phyloP scores from a whole-genome alignment of 2,113 vertebrate genomes.

The Eubucco bourcierii region DNA sequence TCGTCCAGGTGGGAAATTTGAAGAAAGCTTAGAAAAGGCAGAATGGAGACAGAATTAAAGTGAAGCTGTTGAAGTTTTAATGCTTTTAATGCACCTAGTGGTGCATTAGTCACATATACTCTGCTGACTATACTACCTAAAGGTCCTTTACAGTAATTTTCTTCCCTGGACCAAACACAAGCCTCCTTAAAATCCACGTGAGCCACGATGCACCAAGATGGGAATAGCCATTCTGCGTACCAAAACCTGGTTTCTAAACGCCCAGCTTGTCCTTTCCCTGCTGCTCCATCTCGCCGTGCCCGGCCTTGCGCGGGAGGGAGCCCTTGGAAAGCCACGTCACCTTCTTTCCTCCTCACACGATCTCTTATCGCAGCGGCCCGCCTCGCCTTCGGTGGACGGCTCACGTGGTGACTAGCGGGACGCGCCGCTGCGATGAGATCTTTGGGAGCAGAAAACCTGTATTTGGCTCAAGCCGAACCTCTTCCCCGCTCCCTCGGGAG shows the following conservation, averaged over 20 bases:
- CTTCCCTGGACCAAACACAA: background rate
- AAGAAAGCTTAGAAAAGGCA: background rate
- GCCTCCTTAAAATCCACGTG: background rate
- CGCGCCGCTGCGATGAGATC: too few relatives aligned
- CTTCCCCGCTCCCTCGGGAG: background rate
- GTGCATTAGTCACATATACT: background rate
- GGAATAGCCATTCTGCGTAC: accelerated
- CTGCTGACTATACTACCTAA: background rate
- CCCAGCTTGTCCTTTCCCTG: background rate
- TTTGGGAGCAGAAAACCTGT: background rate
- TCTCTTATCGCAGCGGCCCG: background rate
- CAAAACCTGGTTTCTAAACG: background rate
- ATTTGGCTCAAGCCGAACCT: background rate
- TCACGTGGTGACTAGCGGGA: too few relatives aligned
- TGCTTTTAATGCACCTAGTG: accelerated
- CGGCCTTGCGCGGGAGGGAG: background rate
- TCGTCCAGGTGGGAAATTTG: background rate
- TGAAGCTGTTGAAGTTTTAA: background rate
- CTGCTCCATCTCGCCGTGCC: background rate
- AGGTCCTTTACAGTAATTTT: background rate
- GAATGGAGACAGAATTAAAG: background rate
- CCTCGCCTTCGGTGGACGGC: background rate
- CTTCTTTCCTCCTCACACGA: background rate
- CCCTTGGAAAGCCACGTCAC: conserved; percentile 40
- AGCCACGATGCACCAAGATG: background rate